These are phyloP conservation scores for Sakesphorus luctuosus DNA, from an alignment of 2,113 vertebrate genomes.

Conservation along the genomic window DNA sequence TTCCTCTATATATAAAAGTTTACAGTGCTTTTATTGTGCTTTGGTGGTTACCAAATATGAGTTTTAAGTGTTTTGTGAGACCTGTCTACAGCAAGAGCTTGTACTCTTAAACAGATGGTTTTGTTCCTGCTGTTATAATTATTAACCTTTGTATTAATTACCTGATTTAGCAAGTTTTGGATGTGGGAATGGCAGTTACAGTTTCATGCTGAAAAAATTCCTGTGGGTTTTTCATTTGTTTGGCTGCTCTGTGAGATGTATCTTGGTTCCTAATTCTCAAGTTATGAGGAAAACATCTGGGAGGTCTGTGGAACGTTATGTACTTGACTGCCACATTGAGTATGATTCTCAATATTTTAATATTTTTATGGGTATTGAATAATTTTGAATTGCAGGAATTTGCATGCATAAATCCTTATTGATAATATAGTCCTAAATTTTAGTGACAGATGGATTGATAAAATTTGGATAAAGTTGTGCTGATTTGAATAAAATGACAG, in stretches of 20 bases:
- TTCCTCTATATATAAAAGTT: neutral
- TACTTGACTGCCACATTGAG: neutral
- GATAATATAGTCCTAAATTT: neutral
- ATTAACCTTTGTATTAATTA: neutral
- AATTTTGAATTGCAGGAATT: neutral
- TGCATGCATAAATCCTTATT: neutral
- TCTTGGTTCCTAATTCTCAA: neutral
- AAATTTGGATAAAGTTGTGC: neutral
- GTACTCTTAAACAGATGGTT: neutral
- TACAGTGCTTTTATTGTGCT: neutral
- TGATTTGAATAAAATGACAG: conserved; percentile 1
- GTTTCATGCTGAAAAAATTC: neutral
- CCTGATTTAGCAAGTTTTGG: neutral
- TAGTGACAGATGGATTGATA: neutral
- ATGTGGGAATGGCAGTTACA: neutral
- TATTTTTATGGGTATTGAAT: neutral
- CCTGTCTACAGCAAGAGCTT: neutral
- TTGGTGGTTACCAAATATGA: neutral
- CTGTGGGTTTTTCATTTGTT: neutral
- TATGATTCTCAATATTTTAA: neutral
- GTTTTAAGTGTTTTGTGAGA: neutral
- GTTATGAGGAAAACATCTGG: neutral
- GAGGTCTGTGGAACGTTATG: neutral
- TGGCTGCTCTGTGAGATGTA: neutral
- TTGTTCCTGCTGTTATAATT: neutral